These are phyloP conservation scores for Gila orcuttii DNA, from an alignment of 2,113 vertebrate genomes.

Conservation along the genomic window DNA sequence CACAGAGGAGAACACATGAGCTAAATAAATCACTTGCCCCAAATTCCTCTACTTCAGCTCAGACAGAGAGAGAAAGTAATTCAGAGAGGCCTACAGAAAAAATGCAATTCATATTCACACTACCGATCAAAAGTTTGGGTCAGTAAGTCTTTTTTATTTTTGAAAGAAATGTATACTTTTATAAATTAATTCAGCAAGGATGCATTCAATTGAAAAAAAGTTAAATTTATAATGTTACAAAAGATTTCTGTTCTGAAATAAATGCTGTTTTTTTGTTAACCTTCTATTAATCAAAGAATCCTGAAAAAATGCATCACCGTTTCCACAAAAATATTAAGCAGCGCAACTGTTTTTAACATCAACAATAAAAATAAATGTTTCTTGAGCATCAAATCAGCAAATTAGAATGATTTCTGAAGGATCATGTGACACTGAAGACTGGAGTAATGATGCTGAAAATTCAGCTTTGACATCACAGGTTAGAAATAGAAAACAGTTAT, in stretches of 20 bases:
- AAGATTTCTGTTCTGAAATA: background rate
- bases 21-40: slow-evolving; percentile 20
- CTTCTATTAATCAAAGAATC: too few relatives aligned
- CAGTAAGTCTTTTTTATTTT: background rate
- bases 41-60: background rate
- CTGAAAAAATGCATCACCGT: too few relatives aligned
- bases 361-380: too few relatives aligned
- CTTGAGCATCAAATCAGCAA: too few relatives aligned
- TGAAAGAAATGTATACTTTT: background rate
- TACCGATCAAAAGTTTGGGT: background rate
- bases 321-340: too few relatives aligned
- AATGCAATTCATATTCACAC: background rate
- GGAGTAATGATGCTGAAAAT: background rate
- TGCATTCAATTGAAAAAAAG: background rate
- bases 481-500: background rate
- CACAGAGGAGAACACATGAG: background rate
- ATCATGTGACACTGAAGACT: background rate
- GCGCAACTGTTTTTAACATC: background rate
- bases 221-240: background rate
- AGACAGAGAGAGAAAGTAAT: background rate
- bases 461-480: background rate
- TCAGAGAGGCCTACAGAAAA: background rate
- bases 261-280: too few relatives aligned
- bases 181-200: background rate
- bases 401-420: background rate